Conservation (phyloP, 2,797 vertebrate genomes). For the Pangasius mekongensis region DNA sequence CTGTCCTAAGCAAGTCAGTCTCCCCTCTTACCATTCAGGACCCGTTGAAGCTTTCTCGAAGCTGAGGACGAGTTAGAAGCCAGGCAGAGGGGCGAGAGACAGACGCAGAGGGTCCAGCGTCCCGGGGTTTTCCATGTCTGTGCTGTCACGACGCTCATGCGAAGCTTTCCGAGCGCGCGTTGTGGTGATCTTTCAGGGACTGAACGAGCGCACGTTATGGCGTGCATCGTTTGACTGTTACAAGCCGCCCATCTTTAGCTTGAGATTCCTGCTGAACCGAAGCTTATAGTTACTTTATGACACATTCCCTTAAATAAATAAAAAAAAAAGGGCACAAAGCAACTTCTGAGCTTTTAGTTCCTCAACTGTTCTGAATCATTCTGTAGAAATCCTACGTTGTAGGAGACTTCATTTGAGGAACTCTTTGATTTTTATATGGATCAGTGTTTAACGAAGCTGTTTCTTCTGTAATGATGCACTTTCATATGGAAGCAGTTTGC, state of each 20-base stretch:
- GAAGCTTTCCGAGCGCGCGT: neutral
- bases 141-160: conserved; percentile 29
- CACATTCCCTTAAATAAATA: conserved; percentile 26
- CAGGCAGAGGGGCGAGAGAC: neutral
- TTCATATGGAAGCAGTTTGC: conserved; percentile 57
- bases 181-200: conserved; percentile 33
- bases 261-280: conserved; percentile 46
- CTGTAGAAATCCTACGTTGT: conserved; percentile 51
- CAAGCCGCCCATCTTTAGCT: conserved; percentile 49
- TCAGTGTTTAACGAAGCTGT: neutral
- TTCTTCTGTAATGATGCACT: conserved; percentile 63
- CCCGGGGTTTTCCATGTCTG: conserved; percentile 15
- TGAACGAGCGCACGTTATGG: conserved; percentile 6
- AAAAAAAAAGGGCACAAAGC: conserved; percentile 15
- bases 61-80: neutral
- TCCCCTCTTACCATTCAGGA: conserved; percentile 31
- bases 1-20: conserved; percentile 47
- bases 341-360: conserved; percentile 9
- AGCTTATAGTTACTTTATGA: conserved; percentile 49
- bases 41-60: neutral
- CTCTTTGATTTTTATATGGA: conserved; percentile 7
- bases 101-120: conserved; percentile 23
- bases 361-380: conserved; percentile 62
- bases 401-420: conserved; percentile 42
- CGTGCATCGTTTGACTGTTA: conserved; percentile 34